Base-by-base conservation (phyloP, 2,888 invertebrate species). In the Papilio gigon region DNA sequence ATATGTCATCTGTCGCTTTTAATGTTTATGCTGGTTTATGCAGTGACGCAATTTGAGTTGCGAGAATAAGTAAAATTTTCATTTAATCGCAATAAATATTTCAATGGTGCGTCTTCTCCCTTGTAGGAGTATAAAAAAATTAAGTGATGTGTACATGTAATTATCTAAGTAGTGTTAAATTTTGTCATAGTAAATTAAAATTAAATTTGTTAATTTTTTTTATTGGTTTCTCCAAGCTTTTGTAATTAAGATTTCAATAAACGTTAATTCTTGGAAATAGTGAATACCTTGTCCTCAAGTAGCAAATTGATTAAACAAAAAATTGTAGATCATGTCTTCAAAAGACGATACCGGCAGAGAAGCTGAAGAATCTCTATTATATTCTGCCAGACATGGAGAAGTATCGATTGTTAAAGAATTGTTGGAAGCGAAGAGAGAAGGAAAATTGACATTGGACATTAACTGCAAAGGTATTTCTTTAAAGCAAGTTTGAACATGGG, bases 351-450 rank as follows among this genome's bases (percentile, higher is more conserved):
- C 77, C 59, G 73, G 80, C 17, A 79, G 82, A 56, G 93, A 93
- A 77, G 89, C 91, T 53, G 93, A 94, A 75, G 94, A 95, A 75
- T 92, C 93, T 2, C 83, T 95, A 25, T 78, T 95, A 47, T 93
- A 93, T 78, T 93, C 93, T 62, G 92, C 94, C n/a, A 87, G 95
- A 65, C 93, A 94, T 80, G 95, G 95, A 12, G 93, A 94, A 77
- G 74, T 93, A 3, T 80, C 85, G 9, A 88, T 93, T n/a, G 93
- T 94, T 1, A 87, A 88, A 76, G 92, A 92, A 56, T 80, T 95
- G 60, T 75, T 94, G 47, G 86, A 92, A 67, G 92, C 92, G 22
- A 87, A 80, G 65, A 84, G 84, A 65, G 89, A 92, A 67, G 90
- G 90, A n/a, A 90, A 93, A 75, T 83, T 94, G 42, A 86, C 87